phyloP scores from a whole-genome alignment of 2,888 invertebrate genomes.

The Dione vanillae region DNA sequence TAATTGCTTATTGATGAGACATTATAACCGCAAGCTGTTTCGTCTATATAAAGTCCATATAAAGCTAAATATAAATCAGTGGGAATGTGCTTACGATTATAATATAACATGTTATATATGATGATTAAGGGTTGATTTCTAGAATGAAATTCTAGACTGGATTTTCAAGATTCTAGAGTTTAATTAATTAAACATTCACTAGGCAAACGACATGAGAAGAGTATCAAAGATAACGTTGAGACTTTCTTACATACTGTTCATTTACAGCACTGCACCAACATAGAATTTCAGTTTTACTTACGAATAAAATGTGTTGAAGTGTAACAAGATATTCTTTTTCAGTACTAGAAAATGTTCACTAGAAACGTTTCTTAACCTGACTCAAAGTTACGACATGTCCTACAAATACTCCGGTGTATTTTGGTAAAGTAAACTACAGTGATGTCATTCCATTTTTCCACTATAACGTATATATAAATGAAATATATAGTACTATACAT shows the following conservation, averaged over 20 bases:
- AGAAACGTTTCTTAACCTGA: not conserved
- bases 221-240: not conserved
- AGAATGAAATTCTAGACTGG: too few relatives aligned
- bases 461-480: too few relatives aligned
- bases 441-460: too few relatives aligned
- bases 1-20: constrained; percentile 37
- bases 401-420: not conserved
- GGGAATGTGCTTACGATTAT: not conserved
- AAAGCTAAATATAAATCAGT: not conserved
- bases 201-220: not conserved
- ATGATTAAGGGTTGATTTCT: too few relatives aligned
- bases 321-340: constrained; percentile 22
- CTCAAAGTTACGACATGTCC: constrained; percentile 3
- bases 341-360: constrained; percentile 1
- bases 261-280: constrained; percentile 2
- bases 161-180: too few relatives aligned
- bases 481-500: too few relatives aligned
- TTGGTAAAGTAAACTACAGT: not conserved
- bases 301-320: constrained; percentile 15
- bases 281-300: constrained; percentile 23
- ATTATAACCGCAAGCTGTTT: constrained; percentile 17
- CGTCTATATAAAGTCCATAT: not conserved
- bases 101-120: too few relatives aligned
- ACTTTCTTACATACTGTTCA: not conserved
- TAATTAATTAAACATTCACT: too few relatives aligned